Conservation (phyloP, 2,113 vertebrate species). For the Cyprinodon brontotheroides region DNA sequence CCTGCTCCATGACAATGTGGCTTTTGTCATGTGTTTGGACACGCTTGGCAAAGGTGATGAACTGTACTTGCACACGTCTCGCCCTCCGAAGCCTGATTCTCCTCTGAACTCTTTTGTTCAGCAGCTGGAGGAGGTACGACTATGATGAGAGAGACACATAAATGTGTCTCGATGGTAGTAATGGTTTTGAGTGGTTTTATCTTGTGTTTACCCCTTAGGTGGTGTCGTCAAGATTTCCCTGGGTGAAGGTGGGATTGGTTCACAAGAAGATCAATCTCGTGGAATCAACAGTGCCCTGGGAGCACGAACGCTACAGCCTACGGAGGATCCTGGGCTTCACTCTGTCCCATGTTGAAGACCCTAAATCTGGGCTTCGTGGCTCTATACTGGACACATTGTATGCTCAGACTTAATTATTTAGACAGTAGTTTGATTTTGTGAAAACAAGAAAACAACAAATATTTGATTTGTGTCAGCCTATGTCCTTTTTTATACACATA, state of each 20-base stretch:
- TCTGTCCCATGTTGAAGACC: constrained; percentile 78
- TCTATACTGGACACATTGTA: constrained; percentile 80
- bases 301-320: constrained; percentile 81
- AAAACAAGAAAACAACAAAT: too few relatives aligned
- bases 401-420: not conserved
- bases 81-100: constrained; percentile 72
- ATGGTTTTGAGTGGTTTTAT: not conserved
- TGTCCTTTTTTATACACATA: too few relatives aligned
- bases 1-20: constrained; percentile 82
- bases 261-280: constrained; percentile 84
- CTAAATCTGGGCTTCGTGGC: constrained; percentile 72
- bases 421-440: not conserved
- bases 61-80: constrained; percentile 80
- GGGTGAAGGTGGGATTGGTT: constrained; percentile 74
- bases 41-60: constrained; percentile 77
- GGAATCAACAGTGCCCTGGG: constrained; percentile 78
- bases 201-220: constrained; percentile 62
- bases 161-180: not conserved
- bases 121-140: constrained; percentile 74
- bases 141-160: not conserved
- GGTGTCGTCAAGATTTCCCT: constrained; percentile 74
- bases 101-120: constrained; percentile 73
- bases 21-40: constrained; percentile 81
- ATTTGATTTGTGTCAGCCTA: too few relatives aligned
- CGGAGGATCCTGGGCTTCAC: constrained; percentile 80